Evolutionary conservation across 2,888 invertebrate species (phyloP).

Genomic region (Drosophila engyochracea): DNA sequence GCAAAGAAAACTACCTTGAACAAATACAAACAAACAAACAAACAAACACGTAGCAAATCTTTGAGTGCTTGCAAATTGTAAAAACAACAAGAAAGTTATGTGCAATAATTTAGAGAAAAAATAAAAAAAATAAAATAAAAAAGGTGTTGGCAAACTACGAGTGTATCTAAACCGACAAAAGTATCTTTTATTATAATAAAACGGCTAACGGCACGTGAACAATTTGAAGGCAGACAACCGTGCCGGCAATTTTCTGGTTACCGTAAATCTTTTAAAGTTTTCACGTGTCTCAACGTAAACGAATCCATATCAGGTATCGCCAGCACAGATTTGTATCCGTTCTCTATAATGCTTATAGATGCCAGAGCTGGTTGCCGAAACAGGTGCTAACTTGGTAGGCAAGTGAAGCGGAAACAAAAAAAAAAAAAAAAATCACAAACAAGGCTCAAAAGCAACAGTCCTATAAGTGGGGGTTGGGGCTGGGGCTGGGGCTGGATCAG

Average conservation of each 20-base stretch:
- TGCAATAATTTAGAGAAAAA: slow-evolving; percentile 63
- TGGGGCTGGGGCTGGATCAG: slow-evolving; percentile 28
- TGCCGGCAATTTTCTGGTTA: slow-evolving; percentile 19
- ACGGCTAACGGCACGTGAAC: slow-evolving; percentile 46
- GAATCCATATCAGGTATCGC: slow-evolving; percentile 35
- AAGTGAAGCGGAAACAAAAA: slow-evolving; percentile 68
- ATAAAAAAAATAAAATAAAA: slow-evolving; percentile 13
- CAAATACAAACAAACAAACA: slow-evolving; percentile 14
- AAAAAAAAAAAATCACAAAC: slow-evolving; percentile 73
- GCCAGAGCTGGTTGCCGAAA: slow-evolving; percentile 23
- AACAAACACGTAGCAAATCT: slow-evolving; percentile 45
- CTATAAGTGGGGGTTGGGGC: background rate
- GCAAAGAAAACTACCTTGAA: slow-evolving; percentile 37
- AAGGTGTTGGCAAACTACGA: slow-evolving; percentile 40
- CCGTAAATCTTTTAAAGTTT: slow-evolving; percentile 68
- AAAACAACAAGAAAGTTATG: slow-evolving; percentile 53
- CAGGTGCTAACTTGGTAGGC: slow-evolving; percentile 63
- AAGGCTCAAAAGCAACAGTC: slow-evolving; percentile 5
- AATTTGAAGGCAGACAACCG: slow-evolving; percentile 24
- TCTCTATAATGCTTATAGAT: slow-evolving; percentile 59
- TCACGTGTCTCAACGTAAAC: slow-evolving; percentile 41
- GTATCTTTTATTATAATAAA: slow-evolving; percentile 68
- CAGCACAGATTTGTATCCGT: slow-evolving; percentile 69
- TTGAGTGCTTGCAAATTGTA: slow-evolving; percentile 57
- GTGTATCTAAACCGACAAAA: slow-evolving; percentile 36